These are phyloP conservation scores for Oreonectes daqikongensis DNA, from an alignment of 2,797 vertebrate genomes.

Conservation along the genomic window DNA sequence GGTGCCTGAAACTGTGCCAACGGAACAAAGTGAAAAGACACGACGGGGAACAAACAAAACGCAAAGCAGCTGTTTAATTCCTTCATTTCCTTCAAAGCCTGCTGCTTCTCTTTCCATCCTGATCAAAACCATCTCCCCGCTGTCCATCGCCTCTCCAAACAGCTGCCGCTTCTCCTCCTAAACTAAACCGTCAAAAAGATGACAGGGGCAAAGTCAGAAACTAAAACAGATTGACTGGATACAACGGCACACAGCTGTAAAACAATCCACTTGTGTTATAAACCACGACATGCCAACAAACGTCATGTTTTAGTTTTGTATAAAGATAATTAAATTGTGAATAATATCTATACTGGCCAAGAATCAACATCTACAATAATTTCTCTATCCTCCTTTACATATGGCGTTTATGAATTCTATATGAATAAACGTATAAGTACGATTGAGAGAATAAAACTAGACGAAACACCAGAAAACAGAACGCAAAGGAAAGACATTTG, in stretches of 20 bases:
- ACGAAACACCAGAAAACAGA: conserved; percentile 58
- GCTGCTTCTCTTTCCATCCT: conserved; percentile 57
- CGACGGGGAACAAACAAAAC: conserved; percentile 51
- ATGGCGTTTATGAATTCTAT: conserved; percentile 37
- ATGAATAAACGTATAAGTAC: conserved; percentile 8
- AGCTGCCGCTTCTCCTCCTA: conserved; percentile 35
- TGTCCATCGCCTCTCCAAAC: conserved; percentile 47
- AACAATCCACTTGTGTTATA: conserved; percentile 22
- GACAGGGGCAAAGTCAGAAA: not conserved
- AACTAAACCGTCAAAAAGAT: conserved; percentile 5
- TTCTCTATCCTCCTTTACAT: too few species aligned
- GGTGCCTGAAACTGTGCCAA: conserved; percentile 37
- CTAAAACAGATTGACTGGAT: too few species aligned
- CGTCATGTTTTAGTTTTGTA: too few species aligned
- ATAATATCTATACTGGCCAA: not conserved
- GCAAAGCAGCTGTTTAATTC: conserved; percentile 69
- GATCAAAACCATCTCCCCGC: conserved; percentile 68
- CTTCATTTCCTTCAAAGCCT: conserved; percentile 67
- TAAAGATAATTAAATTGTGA: not conserved
- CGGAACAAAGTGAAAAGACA: conserved; percentile 11
- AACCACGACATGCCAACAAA: too few species aligned
- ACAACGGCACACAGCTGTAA: conserved; percentile 35
- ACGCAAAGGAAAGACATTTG: conserved; percentile 40
- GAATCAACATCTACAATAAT: not conserved
- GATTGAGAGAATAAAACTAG: conserved; percentile 11